Percentiles rank a stretch among this genome's conserved stretches.
These are phyloP conservation scores for Macrobrachium rosenbergii DNA, from an alignment of 1,140 invertebrate species.

Conservation along the genomic window DNA sequence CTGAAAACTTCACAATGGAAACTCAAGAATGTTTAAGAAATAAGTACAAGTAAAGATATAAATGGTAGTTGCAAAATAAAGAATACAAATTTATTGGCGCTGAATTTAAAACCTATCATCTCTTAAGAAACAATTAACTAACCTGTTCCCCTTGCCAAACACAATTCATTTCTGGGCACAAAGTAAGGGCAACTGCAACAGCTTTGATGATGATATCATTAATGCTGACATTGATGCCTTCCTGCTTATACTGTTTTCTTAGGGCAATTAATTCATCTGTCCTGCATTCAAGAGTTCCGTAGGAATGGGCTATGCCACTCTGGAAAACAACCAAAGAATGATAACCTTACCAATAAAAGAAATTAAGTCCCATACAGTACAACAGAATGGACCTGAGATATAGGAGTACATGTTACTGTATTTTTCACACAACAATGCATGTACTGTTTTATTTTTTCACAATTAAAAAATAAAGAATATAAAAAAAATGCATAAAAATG, in stretches of 20 bases:
- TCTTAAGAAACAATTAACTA: conserved; percentile 13
- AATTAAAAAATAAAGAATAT: too few species aligned
- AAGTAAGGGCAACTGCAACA: conserved; percentile 74
- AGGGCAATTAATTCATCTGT: conserved; percentile 73
- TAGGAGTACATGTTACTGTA: too few species aligned
- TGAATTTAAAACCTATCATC: not conserved
- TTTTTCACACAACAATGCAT: too few species aligned
- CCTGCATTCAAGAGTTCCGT: conserved; percentile 74
- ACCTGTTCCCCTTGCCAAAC: conserved; percentile 74
- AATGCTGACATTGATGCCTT: conserved; percentile 75
- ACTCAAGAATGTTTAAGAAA: too few species aligned
- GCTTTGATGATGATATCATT: conserved; percentile 81
- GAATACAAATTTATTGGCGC: not conserved
- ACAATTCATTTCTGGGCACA: conserved; percentile 76
- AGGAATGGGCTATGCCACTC: conserved; percentile 78
- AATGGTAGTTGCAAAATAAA: not conserved
- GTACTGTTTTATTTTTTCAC: too few species aligned
- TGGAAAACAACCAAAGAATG: conserved; percentile 52
- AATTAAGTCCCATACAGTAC: too few species aligned
- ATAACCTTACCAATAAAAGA: too few species aligned
- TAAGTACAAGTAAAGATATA: too few species aligned
- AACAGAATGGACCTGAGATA: too few species aligned
- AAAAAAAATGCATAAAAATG: too few species aligned
- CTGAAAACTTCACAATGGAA: not conserved
- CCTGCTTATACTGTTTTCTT: conserved; percentile 67